These are phyloP conservation scores for Leptopilina boulardi DNA, from an alignment of 1,140 invertebrate genomes.

Conservation along the genomic window DNA sequence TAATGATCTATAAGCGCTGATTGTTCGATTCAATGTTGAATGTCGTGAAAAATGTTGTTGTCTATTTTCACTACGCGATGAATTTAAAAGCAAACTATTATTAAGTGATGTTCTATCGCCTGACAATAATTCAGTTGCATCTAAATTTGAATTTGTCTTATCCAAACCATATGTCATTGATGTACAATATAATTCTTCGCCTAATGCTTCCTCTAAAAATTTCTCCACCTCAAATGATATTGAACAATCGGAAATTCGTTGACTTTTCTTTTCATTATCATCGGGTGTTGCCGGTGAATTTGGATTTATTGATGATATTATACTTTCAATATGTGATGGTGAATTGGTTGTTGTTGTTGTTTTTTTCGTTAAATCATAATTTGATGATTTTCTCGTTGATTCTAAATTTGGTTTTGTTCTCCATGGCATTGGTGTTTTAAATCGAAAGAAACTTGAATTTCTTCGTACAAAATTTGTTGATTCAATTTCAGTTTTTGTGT, in stretches of 20 bases:
- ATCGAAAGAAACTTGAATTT: slow-evolving; percentile 37
- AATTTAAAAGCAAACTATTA: not conserved
- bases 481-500: not conserved
- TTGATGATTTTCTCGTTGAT: slow-evolving; percentile 51
- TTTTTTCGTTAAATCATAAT: not conserved
- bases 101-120: slow-evolving; percentile 36
- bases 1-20: slow-evolving; percentile 50
- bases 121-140: slow-evolving; percentile 49
- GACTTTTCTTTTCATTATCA: not conserved
- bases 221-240: slow-evolving; percentile 56
- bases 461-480: slow-evolving; percentile 16
- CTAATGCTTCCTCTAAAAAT: slow-evolving; percentile 62
- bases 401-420: slow-evolving; percentile 49
- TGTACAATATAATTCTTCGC: slow-evolving; percentile 57
- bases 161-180: slow-evolving; percentile 45
- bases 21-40: slow-evolving; percentile 45
- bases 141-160: slow-evolving; percentile 43
- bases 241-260: slow-evolving; percentile 7
- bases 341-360: not conserved
- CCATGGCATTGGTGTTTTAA: slow-evolving; percentile 34
- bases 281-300: slow-evolving; percentile 32
- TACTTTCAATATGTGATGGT: slow-evolving; percentile 38
- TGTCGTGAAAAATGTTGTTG: slow-evolving; percentile 25
- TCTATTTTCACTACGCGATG: slow-evolving; percentile 34
- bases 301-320: slow-evolving; percentile 47